Conservation (phyloP, 1,140 invertebrate genomes). For the Olivierus martensii region DNA sequence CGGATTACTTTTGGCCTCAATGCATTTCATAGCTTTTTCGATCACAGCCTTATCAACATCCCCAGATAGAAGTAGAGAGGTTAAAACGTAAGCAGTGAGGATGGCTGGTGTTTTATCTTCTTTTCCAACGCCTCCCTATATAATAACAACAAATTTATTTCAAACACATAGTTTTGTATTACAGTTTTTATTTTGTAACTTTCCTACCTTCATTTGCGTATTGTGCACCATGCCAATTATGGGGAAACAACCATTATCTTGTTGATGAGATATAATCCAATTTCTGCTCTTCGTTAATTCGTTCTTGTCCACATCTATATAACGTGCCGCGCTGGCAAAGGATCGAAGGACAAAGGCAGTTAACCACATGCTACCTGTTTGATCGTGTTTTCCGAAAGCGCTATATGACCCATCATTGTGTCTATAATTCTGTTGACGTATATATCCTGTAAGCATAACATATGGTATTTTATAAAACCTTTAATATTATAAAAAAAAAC, state of each 20-base stretch:
- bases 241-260: not conserved
- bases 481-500: too few relatives aligned
- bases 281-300: not conserved
- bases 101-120: not conserved
- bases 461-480: too few relatives aligned
- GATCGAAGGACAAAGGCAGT: slow-evolving; percentile 65
- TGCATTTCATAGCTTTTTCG: not conserved
- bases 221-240: not conserved
- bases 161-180: too few relatives aligned
- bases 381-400: slow-evolving; percentile 51
- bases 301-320: not conserved
- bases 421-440: slow-evolving; percentile 33
- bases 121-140: not conserved
- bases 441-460: slow-evolving; percentile 2
- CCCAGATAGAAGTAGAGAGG: not conserved
- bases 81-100: not conserved
- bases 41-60: not conserved
- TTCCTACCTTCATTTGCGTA: slow-evolving; percentile 6
- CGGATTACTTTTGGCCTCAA: not conserved
- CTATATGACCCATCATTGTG: slow-evolving; percentile 64
- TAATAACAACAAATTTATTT: not conserved
- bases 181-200: too few relatives aligned
- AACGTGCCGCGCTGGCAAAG: slow-evolving; percentile 41
- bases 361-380: slow-evolving; percentile 59
- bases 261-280: not conserved